Conservation (phyloP, 2,113 vertebrate species). For the Lipophrys pholis region DNA sequence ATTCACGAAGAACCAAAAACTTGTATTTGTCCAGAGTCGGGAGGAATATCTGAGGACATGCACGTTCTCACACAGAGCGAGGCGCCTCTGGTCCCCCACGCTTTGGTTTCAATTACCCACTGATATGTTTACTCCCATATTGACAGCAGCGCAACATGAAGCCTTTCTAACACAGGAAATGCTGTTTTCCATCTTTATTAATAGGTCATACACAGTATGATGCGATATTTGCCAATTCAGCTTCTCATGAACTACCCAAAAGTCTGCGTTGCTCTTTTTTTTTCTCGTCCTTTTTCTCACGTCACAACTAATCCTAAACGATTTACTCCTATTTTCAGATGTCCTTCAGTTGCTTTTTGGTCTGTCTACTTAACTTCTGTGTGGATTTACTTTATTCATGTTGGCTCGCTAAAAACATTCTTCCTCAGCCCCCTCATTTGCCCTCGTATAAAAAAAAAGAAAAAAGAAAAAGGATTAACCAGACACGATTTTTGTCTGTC, state of each 20-base stretch:
- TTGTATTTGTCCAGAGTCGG: too few species aligned
- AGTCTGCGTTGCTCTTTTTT: background rate
- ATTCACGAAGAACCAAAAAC: too few species aligned
- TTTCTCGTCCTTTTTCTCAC: background rate
- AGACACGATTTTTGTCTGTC: slow-evolving; percentile 20
- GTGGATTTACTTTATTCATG: slow-evolving; percentile 37
- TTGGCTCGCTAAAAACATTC: slow-evolving; percentile 46
- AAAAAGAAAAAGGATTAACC: slow-evolving; percentile 14
- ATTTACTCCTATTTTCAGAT: slow-evolving; percentile 33
- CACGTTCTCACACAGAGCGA: too few species aligned
- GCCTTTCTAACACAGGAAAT: background rate
- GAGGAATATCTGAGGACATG: too few species aligned
- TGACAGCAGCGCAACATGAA: background rate
- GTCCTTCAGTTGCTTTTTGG: background rate
- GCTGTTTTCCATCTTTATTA: background rate
- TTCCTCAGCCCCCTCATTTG: background rate
- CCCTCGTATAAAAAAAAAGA: slow-evolving; percentile 7
- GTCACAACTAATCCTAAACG: slow-evolving; percentile 13
- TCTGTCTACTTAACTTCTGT: background rate
- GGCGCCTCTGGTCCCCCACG: background rate
- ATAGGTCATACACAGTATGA: background rate
- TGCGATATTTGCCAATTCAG: background rate
- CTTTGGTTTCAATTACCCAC: background rate
- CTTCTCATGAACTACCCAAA: slow-evolving; percentile 30
- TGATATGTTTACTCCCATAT: background rate